Evolutionary conservation across 1,140 invertebrate species (phyloP).

Genomic region (Pseudobourletiella spinata): DNA sequence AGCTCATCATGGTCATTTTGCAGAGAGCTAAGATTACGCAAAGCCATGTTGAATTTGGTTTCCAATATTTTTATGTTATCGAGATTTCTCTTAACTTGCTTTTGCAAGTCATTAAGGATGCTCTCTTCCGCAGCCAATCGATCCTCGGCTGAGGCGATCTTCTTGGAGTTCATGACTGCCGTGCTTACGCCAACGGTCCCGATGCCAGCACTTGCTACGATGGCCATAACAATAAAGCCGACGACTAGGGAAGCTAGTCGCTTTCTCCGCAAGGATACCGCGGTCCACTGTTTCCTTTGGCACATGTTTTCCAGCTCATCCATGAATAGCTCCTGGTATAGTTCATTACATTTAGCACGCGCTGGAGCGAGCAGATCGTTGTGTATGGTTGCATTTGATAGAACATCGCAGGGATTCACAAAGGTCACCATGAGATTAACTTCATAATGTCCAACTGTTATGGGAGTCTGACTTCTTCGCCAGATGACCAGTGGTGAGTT

Average conservation of each 20-base stretch:
- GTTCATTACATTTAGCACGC: conserved; percentile 2
- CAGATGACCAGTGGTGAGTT: conserved; percentile 35
- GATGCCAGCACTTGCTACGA: background rate
- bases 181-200: background rate
- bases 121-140: background rate
- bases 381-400: conserved; percentile 7
- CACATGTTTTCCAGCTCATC: conserved; percentile 8
- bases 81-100: background rate
- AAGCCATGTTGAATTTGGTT: background rate
- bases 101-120: no score
- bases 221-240: background rate
- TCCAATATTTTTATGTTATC: background rate
- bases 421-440: conserved; percentile 13
- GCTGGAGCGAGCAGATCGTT: background rate
- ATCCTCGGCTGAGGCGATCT: background rate
- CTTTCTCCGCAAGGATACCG: background rate
- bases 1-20: conserved; percentile 1
- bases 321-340: conserved; percentile 13
- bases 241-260: background rate
- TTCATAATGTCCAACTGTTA: conserved; percentile 14
- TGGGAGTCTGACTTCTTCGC: conserved; percentile 1
- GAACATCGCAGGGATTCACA: background rate
- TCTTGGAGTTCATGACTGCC: background rate
- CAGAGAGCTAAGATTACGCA: background rate
- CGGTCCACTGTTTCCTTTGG: background rate